These are phyloP conservation scores for Chrysochloris asiatica DNA, from an alignment of 2,113 vertebrate genomes.

Conservation along the genomic window DNA sequence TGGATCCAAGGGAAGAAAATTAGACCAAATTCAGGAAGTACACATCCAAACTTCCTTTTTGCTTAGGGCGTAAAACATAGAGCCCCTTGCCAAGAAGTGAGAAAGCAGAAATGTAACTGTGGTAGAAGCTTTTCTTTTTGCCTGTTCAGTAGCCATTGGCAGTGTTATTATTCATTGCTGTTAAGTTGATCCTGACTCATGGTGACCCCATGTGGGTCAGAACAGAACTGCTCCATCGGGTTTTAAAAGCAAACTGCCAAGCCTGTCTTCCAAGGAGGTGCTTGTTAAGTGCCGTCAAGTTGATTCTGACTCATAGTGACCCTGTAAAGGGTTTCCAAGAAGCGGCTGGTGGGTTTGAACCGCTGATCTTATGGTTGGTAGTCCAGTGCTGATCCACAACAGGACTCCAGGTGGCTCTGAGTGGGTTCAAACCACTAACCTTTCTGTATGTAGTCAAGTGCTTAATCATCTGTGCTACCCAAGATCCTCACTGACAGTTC, in stretches of 20 bases:
- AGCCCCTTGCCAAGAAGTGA: conserved; percentile 2
- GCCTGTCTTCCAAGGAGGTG: not conserved
- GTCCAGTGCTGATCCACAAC: too few species aligned
- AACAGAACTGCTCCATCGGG: not conserved
- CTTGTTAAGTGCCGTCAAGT: too few species aligned
- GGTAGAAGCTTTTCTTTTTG: not conserved
- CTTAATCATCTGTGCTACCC: not conserved
- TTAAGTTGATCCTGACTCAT: not conserved
- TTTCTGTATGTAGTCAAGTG: not conserved
- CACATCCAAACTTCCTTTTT: conserved; percentile 37
- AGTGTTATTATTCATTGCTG: not conserved
- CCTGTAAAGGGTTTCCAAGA: too few species aligned
- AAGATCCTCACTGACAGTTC: not conserved
- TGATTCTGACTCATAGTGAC: too few species aligned
- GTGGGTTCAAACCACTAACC: not conserved
- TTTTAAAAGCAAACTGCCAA: not conserved
- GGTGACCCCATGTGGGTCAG: not conserved
- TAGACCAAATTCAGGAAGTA: conserved; percentile 1
- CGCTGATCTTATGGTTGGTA: too few species aligned
- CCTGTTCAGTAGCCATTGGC: not conserved
- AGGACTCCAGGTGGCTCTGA: too few species aligned
- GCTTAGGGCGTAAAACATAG: not conserved
- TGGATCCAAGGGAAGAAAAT: not conserved
- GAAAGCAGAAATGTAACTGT: not conserved
- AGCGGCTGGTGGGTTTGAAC: too few species aligned